phyloP scores from a whole-genome alignment of 37 sponge, comb jelly and placozoan species.

The Eunapius fragilis region DNA sequence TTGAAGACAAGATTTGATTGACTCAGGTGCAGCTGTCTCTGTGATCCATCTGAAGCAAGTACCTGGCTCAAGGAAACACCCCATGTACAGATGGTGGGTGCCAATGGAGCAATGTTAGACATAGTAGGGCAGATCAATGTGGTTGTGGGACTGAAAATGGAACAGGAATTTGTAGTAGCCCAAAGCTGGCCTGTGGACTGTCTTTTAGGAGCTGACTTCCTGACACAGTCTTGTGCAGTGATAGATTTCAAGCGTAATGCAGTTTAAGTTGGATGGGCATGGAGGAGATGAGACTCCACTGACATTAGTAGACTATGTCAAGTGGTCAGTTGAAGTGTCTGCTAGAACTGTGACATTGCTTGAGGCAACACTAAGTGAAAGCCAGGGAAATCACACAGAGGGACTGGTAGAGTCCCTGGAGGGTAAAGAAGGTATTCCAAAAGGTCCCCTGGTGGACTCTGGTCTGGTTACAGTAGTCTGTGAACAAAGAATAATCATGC shows the following conservation, averaged over 20 bases:
- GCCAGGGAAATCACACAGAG: not conserved
- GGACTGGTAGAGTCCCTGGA: constrained; percentile 15
- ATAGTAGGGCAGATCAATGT: not conserved
- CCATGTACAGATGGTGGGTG: not conserved
- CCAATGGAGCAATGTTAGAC: constrained; percentile 5
- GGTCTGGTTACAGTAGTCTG: not conserved
- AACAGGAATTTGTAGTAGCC: constrained; percentile 3
- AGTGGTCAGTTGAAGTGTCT: not conserved
- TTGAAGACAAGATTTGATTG: not conserved
- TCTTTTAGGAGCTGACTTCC: constrained; percentile 15
- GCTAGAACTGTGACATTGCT: not conserved
- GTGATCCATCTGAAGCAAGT: constrained; percentile 9
- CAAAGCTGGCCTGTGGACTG: constrained; percentile 4
- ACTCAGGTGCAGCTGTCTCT: constrained; percentile 24
- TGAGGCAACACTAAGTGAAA: not conserved
- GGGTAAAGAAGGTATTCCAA: not conserved
- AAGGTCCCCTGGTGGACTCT: not conserved
- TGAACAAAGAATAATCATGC: constrained; percentile 2
- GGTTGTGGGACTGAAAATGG: not conserved
- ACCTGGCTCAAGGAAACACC: not conserved
- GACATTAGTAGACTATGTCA: not conserved
- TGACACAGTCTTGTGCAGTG: not conserved
- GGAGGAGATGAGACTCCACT: not conserved
- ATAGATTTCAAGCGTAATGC: not conserved
- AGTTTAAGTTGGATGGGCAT: not conserved